These are phyloP conservation scores for Dioctria linearis DNA, from an alignment of 2,888 invertebrate genomes.

Conservation along the genomic window DNA sequence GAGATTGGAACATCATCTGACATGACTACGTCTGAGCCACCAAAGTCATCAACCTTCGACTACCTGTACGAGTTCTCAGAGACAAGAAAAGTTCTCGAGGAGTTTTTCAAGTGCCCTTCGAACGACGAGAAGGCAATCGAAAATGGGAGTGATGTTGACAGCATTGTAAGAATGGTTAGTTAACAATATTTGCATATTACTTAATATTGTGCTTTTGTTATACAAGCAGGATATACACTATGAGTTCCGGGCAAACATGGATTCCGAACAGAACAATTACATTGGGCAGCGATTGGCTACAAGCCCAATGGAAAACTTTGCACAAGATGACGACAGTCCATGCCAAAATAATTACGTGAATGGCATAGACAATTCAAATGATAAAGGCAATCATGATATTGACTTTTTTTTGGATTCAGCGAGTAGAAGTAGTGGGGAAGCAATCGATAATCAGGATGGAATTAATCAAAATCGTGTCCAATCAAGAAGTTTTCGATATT, in stretches of 20 bases:
- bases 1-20: constrained; percentile 71
- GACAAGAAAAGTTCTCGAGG: constrained; percentile 90
- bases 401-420: constrained; percentile 71
- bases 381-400: constrained; percentile 65
- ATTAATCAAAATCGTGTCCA: constrained; percentile 72
- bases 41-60: constrained; percentile 81
- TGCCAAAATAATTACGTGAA: constrained; percentile 60
- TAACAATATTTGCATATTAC: constrained; percentile 39
- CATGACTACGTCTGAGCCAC: constrained; percentile 68
- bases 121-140: constrained; percentile 75
- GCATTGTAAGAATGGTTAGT: constrained; percentile 65
- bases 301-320: constrained; percentile 57
- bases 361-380: constrained; percentile 47
- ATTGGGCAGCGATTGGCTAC: constrained; percentile 59
- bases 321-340: constrained; percentile 63
- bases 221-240: constrained; percentile 60
- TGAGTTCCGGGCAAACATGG: constrained; percentile 59
- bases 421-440: constrained; percentile 70
- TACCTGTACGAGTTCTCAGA: constrained; percentile 93
- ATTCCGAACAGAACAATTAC: constrained; percentile 56
- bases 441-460: constrained; percentile 69
- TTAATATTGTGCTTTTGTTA: constrained; percentile 25
- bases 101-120: constrained; percentile 89
- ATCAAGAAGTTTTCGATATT: constrained; percentile 88
- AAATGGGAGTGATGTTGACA: constrained; percentile 71